Conservation (phyloP, 2,797 vertebrate species). For the Peromyscus nudipes region DNA sequence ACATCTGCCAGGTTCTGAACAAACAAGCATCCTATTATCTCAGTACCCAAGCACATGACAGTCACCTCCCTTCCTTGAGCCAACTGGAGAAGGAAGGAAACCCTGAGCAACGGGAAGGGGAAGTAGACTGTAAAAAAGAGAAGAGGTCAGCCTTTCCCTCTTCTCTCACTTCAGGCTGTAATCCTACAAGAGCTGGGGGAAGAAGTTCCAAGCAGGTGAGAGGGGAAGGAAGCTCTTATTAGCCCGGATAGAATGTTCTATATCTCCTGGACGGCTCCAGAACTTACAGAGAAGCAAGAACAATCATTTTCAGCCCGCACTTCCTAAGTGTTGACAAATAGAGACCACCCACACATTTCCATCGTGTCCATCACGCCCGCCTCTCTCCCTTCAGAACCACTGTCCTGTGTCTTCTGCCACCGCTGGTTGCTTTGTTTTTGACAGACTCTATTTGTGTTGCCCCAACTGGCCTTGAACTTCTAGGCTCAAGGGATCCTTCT, state of each 20-base stretch:
- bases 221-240: not conserved
- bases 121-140: not conserved
- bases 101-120: not conserved
- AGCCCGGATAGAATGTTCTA: too few relatives aligned
- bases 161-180: not conserved
- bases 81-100: constrained; percentile 15
- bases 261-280: not conserved
- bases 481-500: not conserved
- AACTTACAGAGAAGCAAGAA: not conserved
- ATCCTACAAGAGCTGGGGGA: not conserved
- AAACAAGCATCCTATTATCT: not conserved
- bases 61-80: not conserved
- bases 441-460: not conserved
- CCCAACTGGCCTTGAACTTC: not conserved
- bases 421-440: not conserved
- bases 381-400: not conserved
- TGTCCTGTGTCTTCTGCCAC: not conserved
- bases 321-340: not conserved
- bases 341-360: not conserved
- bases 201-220: not conserved
- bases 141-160: not conserved
- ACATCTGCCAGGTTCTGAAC: not conserved
- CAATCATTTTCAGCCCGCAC: not conserved
- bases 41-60: not conserved
- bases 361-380: not conserved